Base-by-base conservation (phyloP, 2,113 vertebrate genomes). In the Eulemur rufifrons region DNA sequence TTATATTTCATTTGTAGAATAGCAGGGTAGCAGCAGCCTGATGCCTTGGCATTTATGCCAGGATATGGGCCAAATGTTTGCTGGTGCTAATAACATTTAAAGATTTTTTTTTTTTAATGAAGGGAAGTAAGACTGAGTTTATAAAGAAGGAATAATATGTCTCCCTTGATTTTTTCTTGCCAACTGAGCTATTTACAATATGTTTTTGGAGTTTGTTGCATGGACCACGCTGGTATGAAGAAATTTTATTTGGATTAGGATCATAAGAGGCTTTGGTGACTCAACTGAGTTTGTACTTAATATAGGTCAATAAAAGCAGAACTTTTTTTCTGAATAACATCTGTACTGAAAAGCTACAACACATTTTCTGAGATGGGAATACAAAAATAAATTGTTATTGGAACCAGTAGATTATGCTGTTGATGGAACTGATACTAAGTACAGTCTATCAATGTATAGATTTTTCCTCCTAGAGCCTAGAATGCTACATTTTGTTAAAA, bases 161-260 rank as follows among this genome's bases (percentile, higher is more conserved):
- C 92, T 96, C 80, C 59, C 93, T 86, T 91, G 92, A 93, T 56
- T 86, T 93, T 88, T 39, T 87, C 84, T 91, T 93, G 95, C 94
- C 96, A 95, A n/a, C 47, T 77, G 95, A 97, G n/a, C 78, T 95
- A 92, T 97, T 98, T 96, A 97, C 96, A 97, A 29, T 89, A 91
- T 97, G 96, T 93, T 96, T 96, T 95, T 89, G 80, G 91, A 97
- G 86, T 95, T 97, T 94, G 86, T 96, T 98, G 93, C 74, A 95
- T 37, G 52, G 96, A 96, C 96, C 96, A 97, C 96, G 97, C 96
- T 74, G 90, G 93, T 69, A 64, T 71, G 37, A 96, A 94, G 89
- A 98, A 89, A 97, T 97, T 97, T 96, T 97, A 97, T 97, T 97
- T 97, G 97, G 89, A 94, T 95, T 84, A 95, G 89, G 95, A 97